Base-by-base conservation (phyloP, 2,888 invertebrate species). In the Ommatoiulus sabulosus region DNA sequence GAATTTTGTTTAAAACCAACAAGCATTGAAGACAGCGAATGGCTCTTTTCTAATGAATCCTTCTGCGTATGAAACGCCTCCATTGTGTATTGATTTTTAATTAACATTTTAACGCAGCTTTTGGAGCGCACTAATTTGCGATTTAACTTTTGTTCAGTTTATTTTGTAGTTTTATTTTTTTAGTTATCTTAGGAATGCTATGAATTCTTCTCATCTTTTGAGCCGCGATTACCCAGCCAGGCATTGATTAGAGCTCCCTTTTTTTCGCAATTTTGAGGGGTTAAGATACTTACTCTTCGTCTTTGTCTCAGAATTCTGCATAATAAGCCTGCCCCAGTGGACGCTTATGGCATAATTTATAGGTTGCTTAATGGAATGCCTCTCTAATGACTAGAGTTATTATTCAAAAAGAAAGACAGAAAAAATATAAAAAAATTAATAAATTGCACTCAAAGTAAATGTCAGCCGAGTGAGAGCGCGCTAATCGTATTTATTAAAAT, bases 401-500 rank as follows among this genome's bases (percentile, higher is more conserved):
- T 80, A 80, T 80, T 80, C 80, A 80, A 80, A 80, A 80, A 80
- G 35, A 80, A 80, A 35, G 80, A 35, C 35, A 7, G 35, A 80
- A 80, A 80, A 80, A 43, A 43, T 10, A 4, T 35, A 15, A 52
- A 80, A 80, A 80, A 80, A 80, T 80, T 80, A 72, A 80, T 80
- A 80, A 80, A 80, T 80, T 80, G 35, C 80, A 80, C 80, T 80
- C 80, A 80, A 80, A 80, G 80, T 80, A 80, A 80, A 80, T 80
- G 80, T 80, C 80, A 80, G 80, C 72, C 80, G 80, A 80, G 80
- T 80, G 80, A 80, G 80, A 80, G 35, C 80, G 24, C 80, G 15
- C 80, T 80, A 80, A 80, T 80, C 80, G 35, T 80, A 80, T 80
- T 80, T 80, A 80, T 80, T 35, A 80, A 80, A 80, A 80, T 80